phyloP scores from a whole-genome alignment of 2,888 invertebrate genomes.

The Phasia obesa region DNA sequence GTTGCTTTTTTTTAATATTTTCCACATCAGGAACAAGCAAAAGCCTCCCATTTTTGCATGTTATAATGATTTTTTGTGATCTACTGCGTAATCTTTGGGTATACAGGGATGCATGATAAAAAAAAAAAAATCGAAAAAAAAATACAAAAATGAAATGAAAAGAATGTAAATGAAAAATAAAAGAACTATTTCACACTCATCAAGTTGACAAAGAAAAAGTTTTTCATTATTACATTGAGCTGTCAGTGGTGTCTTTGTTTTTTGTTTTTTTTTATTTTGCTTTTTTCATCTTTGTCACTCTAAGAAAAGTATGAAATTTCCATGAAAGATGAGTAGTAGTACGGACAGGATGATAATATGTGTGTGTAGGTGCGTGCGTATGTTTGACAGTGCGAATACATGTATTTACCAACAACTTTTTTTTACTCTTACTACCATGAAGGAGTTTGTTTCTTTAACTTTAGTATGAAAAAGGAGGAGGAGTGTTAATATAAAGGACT shows the following conservation, averaged over 20 bases:
- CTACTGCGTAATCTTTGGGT: slow-evolving; percentile 52
- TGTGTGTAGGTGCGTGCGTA: not conserved
- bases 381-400: not conserved
- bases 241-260: slow-evolving; percentile 73
- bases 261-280: too few relatives aligned
- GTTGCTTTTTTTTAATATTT: slow-evolving; percentile 16
- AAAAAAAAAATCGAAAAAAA: not conserved
- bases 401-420: not conserved
- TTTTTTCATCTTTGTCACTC: slow-evolving; percentile 70
- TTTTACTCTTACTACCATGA: not conserved
- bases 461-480: not conserved
- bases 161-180: slow-evolving; percentile 60
- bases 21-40: slow-evolving; percentile 36
- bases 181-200: slow-evolving; percentile 78
- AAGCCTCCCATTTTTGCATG: slow-evolving; percentile 39
- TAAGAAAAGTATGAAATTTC: slow-evolving; percentile 76
- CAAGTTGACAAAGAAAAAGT: slow-evolving; percentile 81
- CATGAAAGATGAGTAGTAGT: slow-evolving; percentile 70
- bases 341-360: slow-evolving; percentile 54
- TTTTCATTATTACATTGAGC: slow-evolving; percentile 80
- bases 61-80: slow-evolving; percentile 22
- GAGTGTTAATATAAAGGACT: slow-evolving; percentile 39
- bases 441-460: not conserved
- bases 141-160: slow-evolving; percentile 9
- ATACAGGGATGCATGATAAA: slow-evolving; percentile 8